Base-by-base conservation (phyloP, 2,888 invertebrate species). In the Napeogenes inachia region DNA sequence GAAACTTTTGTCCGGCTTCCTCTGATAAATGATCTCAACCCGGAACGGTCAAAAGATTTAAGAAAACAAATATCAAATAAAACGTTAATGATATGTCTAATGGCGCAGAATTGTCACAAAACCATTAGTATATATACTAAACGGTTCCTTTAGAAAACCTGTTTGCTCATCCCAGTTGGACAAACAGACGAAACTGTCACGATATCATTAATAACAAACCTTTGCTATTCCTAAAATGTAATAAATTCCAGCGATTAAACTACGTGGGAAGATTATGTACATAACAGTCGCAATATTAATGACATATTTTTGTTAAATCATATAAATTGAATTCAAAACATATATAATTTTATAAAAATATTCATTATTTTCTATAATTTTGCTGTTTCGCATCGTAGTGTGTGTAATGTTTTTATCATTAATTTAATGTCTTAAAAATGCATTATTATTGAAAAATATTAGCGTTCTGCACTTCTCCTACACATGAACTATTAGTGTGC, bases 11-110 rank as follows among this genome's bases (percentile, higher is more conserved):
- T 86, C 80, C 79, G 76, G 71, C 73, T 74, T 73, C 74, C 66
- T 70, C 75, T 87, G 89, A 89, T 87, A 84, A 84, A 89, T 89
- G 87, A 81, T 79, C 68, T 78, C 76, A 84, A 83, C 83, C 81
- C 79, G 75, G 74, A 74, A 75, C 68, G 71, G 81, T 77, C 80
- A 81, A 74, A 68, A 62, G 69, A 71, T 68, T 72, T 77, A 81
- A 85, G 85, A 82, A 87, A 87, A 87, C 84, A 85, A 85, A 84
- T 73, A 77, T 70, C 75, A 74, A 79, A 81, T 78, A 80, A 77
- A 81, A 81, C 76, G 75, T 82, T 87, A 89, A 89, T 87, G 89
- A 87, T 84, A 80, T 75, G 66, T 72, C 77, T 84, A 87, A 89
- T 88, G 84, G 84, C 74, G 79, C 81, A 70, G 79, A 85, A 84